These are phyloP conservation scores for Antechinus stuartii DNA, from an alignment of 2,113 vertebrate genomes.

Conservation along the genomic window DNA sequence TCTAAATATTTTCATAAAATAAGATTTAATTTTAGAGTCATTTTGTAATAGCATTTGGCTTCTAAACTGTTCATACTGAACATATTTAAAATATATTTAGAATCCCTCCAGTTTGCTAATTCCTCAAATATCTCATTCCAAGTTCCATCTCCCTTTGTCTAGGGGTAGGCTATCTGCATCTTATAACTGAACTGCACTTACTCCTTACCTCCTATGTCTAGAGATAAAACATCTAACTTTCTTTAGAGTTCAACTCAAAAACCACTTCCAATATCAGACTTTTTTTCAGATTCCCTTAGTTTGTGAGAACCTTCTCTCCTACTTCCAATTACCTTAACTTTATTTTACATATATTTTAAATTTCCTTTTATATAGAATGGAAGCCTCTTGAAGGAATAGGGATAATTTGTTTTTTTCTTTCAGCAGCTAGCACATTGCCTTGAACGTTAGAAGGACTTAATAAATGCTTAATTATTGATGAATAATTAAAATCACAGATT, in stretches of 20 bases:
- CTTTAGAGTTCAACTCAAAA: neutral
- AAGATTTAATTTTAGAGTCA: conserved; percentile 35
- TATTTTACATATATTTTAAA: neutral
- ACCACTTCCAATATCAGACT: neutral
- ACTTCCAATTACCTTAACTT: neutral
- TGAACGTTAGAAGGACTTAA: neutral
- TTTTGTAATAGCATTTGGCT: conserved; percentile 21
- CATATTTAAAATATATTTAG: conserved; percentile 16
- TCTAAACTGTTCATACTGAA: conserved; percentile 34
- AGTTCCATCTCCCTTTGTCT: neutral
- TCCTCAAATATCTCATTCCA: neutral
- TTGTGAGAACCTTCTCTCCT: neutral
- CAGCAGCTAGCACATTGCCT: neutral
- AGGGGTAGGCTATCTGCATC: neutral
- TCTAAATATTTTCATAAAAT: conserved; percentile 35
- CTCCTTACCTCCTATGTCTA: neutral
- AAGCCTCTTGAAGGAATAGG: neutral
- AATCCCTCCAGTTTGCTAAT: neutral
- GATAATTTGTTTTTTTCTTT: neutral
- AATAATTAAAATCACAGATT: neutral
- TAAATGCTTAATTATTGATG: neutral
- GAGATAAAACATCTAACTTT: neutral
- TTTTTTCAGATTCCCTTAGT: neutral
- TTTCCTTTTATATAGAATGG: neutral
- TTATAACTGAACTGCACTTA: neutral